phyloP scores from a whole-genome alignment of 2,888 invertebrate species.

The Tipula helvola region DNA sequence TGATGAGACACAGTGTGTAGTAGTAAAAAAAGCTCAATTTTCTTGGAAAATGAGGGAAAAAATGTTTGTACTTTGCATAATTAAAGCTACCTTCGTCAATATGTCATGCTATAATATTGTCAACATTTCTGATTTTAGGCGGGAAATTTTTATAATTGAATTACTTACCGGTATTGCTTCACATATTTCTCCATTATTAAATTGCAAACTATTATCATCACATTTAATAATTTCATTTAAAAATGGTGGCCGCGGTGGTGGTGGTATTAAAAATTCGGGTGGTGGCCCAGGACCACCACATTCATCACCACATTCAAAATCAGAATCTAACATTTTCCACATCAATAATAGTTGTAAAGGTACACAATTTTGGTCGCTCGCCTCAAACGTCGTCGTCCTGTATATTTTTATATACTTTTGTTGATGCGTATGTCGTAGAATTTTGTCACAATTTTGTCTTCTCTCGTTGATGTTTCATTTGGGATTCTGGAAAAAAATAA shows the following conservation, averaged over 20 bases:
- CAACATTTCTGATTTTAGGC: neutral
- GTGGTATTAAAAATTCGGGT: conserved; percentile 34
- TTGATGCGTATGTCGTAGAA: neutral
- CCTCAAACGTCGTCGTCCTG: neutral
- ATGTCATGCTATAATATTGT: neutral
- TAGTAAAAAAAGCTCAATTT: neutral
- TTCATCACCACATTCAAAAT: conserved; percentile 30
- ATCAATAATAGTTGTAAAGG: conserved; percentile 21
- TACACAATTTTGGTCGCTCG: neutral
- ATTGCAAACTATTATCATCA: conserved; percentile 15
- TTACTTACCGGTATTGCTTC: conserved; percentile 35
- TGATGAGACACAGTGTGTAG: neutral
- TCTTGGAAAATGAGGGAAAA: neutral
- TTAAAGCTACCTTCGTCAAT: neutral
- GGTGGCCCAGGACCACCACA: conserved; percentile 33
- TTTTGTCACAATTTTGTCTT: neutral
- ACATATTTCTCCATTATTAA: conserved; percentile 31
- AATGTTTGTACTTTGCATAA: neutral
- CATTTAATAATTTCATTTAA: conserved; percentile 22
- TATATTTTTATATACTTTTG: neutral
- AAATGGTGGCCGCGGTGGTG: conserved; percentile 32
- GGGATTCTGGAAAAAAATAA: neutral
- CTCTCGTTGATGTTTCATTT: neutral
- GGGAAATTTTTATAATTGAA: neutral
- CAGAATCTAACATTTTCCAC: conserved; percentile 35